These are phyloP conservation scores for Oryctolagus cuniculus DNA, from an alignment of 2,113 vertebrate species.

Conservation along the genomic window mOryCun1.1 NC_091432.1:180081501-180082000, in stretches of 20 bases:
- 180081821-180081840: not conserved
- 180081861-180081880: not conserved
- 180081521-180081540: not conserved
- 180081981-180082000: no score
- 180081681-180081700: not conserved
- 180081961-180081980: no score
- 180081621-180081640: not conserved
- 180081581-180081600: conserved; percentile 3
- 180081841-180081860: conserved; percentile 43
- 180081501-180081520: conserved; percentile 32
- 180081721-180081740: conserved; percentile 31
- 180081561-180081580: not conserved
- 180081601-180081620: not conserved
- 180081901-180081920: not conserved
- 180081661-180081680: not conserved
- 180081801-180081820: not conserved
- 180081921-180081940: no score
- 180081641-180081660: not conserved
- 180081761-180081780: conserved; percentile 11
- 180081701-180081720: not conserved
- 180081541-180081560: conserved; percentile 29
- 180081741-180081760: not conserved
- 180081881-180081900: not conserved
- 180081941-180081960: no score
- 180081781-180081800: conserved; percentile 13